Conservation (phyloP, 1,140 invertebrate genomes). For the Physella acuta region DNA sequence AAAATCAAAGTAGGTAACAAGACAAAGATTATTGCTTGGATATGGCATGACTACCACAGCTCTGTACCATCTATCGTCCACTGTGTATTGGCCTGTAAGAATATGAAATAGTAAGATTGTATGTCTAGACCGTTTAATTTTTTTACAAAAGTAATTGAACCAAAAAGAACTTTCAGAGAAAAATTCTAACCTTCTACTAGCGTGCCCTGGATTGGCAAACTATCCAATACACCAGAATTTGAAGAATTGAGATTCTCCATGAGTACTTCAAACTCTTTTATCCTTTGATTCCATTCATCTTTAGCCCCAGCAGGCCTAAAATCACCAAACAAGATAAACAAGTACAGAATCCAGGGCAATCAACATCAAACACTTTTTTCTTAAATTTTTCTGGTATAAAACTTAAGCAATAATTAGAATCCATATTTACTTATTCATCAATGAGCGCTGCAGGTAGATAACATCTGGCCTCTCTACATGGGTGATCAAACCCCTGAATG, state of each 20-base stretch:
- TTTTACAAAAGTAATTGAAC: too few relatives aligned
- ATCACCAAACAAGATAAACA: too few relatives aligned
- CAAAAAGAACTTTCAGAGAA: too few relatives aligned
- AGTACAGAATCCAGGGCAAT: too few relatives aligned
- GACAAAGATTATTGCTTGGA: background rate
- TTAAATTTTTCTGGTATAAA: too few relatives aligned
- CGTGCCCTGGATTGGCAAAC: constrained; percentile 7
- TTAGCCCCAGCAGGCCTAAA: too few relatives aligned
- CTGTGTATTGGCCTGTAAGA: background rate
- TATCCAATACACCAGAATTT: background rate
- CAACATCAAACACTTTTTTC: too few relatives aligned
- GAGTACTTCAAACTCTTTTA: constrained; percentile 13
- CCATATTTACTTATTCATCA: background rate
- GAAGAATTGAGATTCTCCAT: background rate
- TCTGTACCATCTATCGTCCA: constrained; percentile 14
- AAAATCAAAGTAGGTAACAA: constrained; percentile 16
- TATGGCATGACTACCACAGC: background rate
- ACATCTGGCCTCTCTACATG: constrained; percentile 21
- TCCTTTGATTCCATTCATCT: constrained; percentile 10
- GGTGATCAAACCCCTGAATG: background rate
- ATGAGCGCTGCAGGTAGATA: constrained; percentile 12
- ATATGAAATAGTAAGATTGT: too few relatives aligned
- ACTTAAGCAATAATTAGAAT: too few relatives aligned
- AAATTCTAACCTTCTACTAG: too few relatives aligned
- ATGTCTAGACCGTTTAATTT: too few relatives aligned